Evolutionary conservation across 2,888 invertebrate genomes (phyloP).

Genomic region (Amblyjoppa proteus): DNA sequence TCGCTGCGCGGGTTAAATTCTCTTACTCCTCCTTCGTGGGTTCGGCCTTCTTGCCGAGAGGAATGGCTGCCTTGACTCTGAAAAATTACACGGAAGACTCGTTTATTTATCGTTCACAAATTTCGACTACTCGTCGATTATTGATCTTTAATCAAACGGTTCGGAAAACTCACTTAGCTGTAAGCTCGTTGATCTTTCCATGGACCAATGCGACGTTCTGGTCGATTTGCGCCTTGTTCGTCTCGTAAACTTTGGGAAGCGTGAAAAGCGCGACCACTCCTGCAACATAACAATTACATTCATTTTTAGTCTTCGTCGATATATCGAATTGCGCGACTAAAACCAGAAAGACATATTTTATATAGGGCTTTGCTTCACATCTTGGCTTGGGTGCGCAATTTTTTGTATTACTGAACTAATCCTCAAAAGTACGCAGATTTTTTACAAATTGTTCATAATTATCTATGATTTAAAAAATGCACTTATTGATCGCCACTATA

Average conservation of each 20-base stretch:
- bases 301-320: neutral
- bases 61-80: slow-evolving; percentile 95
- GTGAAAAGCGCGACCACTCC: slow-evolving; percentile 97
- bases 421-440: too few relatives aligned
- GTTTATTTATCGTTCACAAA: neutral
- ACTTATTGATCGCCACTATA: too few relatives aligned
- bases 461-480: too few relatives aligned
- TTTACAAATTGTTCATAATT: too few relatives aligned
- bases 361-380: too few relatives aligned
- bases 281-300: slow-evolving; percentile 84
- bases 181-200: slow-evolving; percentile 95
- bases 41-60: slow-evolving; percentile 94
- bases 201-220: slow-evolving; percentile 95
- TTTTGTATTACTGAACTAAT: too few relatives aligned
- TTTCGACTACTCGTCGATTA: too few relatives aligned
- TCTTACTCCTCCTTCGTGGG: slow-evolving; percentile 94
- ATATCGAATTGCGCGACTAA: too few relatives aligned
- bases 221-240: slow-evolving; percentile 97
- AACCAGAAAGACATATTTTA: too few relatives aligned
- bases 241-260: slow-evolving; percentile 98
- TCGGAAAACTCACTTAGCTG: slow-evolving; percentile 91
- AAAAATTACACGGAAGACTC: slow-evolving; percentile 73
- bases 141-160: neutral
- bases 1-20: slow-evolving; percentile 49
- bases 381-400: too few relatives aligned